Percentiles rank a stretch among this genome's conserved stretches.
phyloP scores from a whole-genome alignment of 2,797 vertebrate species.

The Eremophila alpestris region DNA sequence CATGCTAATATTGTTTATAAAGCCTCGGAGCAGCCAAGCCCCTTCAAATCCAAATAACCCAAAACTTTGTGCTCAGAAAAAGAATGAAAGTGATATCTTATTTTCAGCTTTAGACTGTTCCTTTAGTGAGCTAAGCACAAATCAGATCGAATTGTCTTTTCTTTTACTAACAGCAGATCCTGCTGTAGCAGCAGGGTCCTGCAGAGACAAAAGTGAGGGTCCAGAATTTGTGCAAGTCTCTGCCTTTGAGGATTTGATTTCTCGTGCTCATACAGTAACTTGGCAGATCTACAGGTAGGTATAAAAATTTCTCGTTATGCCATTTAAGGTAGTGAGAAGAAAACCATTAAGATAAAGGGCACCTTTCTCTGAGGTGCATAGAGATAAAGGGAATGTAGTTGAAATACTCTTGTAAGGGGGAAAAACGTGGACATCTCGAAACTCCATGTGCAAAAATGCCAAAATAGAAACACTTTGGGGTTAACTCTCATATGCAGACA shows the following conservation, averaged over 20 bases:
- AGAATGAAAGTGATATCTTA: not conserved
- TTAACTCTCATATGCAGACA: not conserved
- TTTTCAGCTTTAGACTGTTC: not conserved
- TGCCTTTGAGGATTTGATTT: not conserved
- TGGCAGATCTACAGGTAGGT: not conserved
- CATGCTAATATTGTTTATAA: conserved; percentile 4
- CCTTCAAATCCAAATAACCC: not conserved
- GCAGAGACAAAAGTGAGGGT: not conserved
- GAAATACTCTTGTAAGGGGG: not conserved
- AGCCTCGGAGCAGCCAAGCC: not conserved
- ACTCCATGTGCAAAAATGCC: not conserved
- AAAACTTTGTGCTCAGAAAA: not conserved
- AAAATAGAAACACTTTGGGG: not conserved
- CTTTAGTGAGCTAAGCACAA: not conserved
- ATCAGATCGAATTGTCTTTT: not conserved
- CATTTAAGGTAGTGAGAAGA: not conserved
- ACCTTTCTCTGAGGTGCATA: not conserved
- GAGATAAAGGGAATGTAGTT: not conserved
- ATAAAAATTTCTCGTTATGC: not conserved
- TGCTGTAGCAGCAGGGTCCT: not conserved
- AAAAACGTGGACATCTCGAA: not conserved
- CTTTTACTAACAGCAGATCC: not conserved
- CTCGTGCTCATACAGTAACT: not conserved
- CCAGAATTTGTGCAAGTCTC: not conserved
- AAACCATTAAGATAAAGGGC: not conserved